Evolutionary conservation across 1,140 invertebrate species (phyloP).

Genomic region (Hyposmocoma kahamanoa): DNA sequence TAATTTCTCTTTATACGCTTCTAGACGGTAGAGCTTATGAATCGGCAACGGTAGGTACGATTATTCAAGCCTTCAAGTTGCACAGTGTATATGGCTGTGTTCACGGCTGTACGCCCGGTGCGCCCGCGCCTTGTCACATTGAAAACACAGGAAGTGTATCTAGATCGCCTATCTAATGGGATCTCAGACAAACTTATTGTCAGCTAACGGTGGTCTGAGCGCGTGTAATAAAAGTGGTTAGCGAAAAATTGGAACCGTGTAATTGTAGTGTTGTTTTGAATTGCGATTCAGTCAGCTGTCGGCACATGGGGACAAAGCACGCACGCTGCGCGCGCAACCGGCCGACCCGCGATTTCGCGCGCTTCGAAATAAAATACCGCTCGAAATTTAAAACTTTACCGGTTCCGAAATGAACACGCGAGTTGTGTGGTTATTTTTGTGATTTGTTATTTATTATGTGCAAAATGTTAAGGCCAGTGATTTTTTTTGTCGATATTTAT

Average conservation of each 20-base stretch:
- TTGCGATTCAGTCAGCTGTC: conserved; percentile 67
- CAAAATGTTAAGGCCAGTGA: background rate
- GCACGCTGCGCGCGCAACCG: conserved; percentile 55
- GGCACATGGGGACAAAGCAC: conserved; percentile 53
- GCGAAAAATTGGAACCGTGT: conserved; percentile 54
- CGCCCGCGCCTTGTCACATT: conserved; percentile 15
- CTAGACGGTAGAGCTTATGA: too few relatives aligned
- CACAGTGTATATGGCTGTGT: too few relatives aligned
- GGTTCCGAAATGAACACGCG: background rate
- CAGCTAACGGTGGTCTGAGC: conserved; percentile 23
- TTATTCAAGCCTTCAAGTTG: too few relatives aligned
- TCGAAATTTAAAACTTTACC: conserved; percentile 25
- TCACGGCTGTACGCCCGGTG: background rate
- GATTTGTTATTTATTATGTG: background rate
- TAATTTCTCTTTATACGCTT: too few relatives aligned
- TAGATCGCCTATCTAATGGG: conserved; percentile 20
- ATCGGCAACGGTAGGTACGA: too few relatives aligned
- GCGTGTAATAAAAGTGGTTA: conserved; percentile 27
- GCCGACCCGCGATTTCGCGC: conserved; percentile 43
- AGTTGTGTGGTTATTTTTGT: background rate
- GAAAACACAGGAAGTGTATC: conserved; percentile 35
- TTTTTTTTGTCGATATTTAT: background rate
- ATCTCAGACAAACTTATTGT: background rate
- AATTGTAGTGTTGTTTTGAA: conserved; percentile 52
- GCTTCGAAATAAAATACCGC: conserved; percentile 32